These are phyloP conservation scores for Exocentrus adspersus DNA, from an alignment of 2,888 invertebrate genomes.

Conservation along the genomic window DNA sequence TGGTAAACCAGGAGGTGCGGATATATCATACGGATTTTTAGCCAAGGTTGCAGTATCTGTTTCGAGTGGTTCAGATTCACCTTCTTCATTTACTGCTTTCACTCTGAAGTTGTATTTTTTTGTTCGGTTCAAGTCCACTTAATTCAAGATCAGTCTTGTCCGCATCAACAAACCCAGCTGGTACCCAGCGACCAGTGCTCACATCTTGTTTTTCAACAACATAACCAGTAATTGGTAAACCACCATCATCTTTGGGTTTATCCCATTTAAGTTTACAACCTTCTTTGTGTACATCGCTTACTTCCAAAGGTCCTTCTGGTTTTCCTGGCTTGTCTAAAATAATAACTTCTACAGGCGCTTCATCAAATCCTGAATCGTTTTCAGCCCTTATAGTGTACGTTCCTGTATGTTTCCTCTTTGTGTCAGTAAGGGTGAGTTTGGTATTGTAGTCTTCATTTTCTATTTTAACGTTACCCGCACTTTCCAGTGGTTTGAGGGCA, in stretches of 20 bases:
- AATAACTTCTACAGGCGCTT: slow-evolving; percentile 92
- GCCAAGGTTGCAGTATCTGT: slow-evolving; percentile 89
- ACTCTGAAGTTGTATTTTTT: slow-evolving; percentile 98
- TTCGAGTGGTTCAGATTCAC: slow-evolving; percentile 94
- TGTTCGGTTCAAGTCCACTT: slow-evolving; percentile 91
- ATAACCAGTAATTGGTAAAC: slow-evolving; percentile 89
- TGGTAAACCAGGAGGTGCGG: slow-evolving; percentile 89
- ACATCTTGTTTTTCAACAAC: slow-evolving; percentile 95
- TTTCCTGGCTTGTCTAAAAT: slow-evolving; percentile 85
- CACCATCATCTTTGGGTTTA: slow-evolving; percentile 96
- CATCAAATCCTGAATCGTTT: slow-evolving; percentile 93
- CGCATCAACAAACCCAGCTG: slow-evolving; percentile 85
- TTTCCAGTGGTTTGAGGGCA: slow-evolving; percentile 74
- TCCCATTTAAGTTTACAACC: slow-evolving; percentile 95
- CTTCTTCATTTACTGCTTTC: slow-evolving; percentile 96
- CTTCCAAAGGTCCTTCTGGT: slow-evolving; percentile 92
- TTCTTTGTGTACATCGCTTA: slow-evolving; percentile 90
- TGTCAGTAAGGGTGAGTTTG: slow-evolving; percentile 81
- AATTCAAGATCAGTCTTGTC: slow-evolving; percentile 85
- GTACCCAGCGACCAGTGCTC: slow-evolving; percentile 87
- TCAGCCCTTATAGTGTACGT: slow-evolving; percentile 91
- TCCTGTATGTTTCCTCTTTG: slow-evolving; percentile 87
- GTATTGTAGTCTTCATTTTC: slow-evolving; percentile 94
- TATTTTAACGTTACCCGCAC: slow-evolving; percentile 75
- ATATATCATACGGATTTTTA: slow-evolving; percentile 96